Percentiles rank a stretch among this genome's conserved stretches.
Evolutionary conservation across 2,888 invertebrate species (phyloP).

Genomic region (Scrobipalpa costella): DNA sequence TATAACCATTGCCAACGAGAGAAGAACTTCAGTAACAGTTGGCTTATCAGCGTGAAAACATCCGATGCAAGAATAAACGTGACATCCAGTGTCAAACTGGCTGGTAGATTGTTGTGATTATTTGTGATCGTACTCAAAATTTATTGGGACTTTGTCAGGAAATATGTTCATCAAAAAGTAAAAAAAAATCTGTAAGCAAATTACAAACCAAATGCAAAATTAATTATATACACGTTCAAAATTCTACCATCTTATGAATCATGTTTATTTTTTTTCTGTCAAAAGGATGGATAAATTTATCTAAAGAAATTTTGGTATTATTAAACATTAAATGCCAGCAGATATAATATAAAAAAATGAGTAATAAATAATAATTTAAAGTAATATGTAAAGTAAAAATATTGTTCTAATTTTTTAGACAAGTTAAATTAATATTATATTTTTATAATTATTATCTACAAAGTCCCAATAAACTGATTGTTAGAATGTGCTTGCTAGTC

Average conservation of each 20-base stretch:
- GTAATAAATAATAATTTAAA: too few relatives aligned
- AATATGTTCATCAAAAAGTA: too few relatives aligned
- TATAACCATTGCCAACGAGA: constrained; percentile 48
- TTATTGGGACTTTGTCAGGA: not conserved
- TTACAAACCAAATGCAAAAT: too few relatives aligned
- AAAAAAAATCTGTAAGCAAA: not conserved
- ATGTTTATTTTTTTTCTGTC: too few relatives aligned
- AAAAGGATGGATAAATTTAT: too few relatives aligned
- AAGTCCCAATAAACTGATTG: not conserved
- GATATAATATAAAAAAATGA: too few relatives aligned
- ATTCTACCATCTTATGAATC: too few relatives aligned
- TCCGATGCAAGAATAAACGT: not conserved
- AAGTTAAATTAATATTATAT: too few relatives aligned
- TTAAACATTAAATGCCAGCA: too few relatives aligned
- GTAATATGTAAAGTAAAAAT: too few relatives aligned
- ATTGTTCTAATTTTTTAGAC: not conserved
- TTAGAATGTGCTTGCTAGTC: not conserved
- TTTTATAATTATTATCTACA: not conserved
- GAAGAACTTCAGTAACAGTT: constrained; percentile 46
- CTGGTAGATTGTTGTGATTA: constrained; percentile 23
- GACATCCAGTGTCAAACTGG: constrained; percentile 37
- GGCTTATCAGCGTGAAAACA: constrained; percentile 48
- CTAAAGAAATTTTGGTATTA: too few relatives aligned
- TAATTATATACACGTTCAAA: too few relatives aligned
- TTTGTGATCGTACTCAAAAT: not conserved